Conservation (phyloP, 2,113 vertebrate species). For the Ophiodon elongatus region DNA sequence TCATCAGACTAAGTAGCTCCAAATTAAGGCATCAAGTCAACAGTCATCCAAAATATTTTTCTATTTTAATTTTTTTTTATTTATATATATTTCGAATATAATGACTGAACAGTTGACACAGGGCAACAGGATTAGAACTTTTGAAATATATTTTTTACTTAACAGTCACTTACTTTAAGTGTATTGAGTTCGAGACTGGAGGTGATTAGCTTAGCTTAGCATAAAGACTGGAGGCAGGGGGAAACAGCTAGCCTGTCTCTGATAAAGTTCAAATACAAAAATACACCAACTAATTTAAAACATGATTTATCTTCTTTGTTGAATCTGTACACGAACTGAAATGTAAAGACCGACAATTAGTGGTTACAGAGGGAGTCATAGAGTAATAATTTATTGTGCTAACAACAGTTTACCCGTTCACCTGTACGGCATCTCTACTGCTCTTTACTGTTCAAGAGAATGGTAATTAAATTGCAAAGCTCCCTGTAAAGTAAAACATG, state of each 20-base stretch:
- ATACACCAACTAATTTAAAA: neutral
- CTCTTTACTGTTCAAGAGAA: neutral
- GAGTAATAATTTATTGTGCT: no score
- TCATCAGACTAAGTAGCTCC: conserved; percentile 66
- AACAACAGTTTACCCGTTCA: neutral
- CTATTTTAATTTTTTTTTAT: neutral
- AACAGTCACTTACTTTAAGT: neutral
- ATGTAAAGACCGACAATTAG: neutral
- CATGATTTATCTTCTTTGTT: neutral
- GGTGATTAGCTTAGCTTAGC: neutral
- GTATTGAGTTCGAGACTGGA: neutral
- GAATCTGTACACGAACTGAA: neutral
- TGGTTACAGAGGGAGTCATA: no score
- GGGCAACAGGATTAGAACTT: neutral
- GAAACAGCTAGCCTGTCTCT: neutral
- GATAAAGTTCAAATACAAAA: neutral
- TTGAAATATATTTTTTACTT: neutral
- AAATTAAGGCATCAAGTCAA: neutral
- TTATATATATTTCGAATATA: neutral
- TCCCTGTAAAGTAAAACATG: no score
- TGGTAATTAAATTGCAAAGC: neutral
- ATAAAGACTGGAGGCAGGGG: neutral
- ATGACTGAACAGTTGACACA: neutral
- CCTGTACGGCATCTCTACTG: neutral
- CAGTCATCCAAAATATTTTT: neutral